These are phyloP conservation scores for Porites australiensis DNA, from an alignment of 64 coral and sea anemone genomes.

Conservation along the genomic window DNA sequence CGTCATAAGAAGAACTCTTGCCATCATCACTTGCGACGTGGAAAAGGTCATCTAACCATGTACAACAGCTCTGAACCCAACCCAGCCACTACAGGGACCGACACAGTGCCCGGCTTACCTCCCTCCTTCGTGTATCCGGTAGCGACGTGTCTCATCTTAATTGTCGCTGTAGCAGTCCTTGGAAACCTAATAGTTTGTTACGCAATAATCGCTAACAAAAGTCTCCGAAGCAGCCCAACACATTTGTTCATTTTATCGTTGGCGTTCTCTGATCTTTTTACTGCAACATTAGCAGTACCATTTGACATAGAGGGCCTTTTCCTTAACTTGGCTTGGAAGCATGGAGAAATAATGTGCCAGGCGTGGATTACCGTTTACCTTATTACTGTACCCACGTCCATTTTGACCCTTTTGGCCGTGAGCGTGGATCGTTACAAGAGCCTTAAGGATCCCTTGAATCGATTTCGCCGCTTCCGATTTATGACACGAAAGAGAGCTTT, in stretches of 20 bases:
- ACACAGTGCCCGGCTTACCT: neutral
- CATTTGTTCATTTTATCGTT: constrained; percentile 60
- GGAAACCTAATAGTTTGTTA: constrained; percentile 56
- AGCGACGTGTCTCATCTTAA: constrained; percentile 58
- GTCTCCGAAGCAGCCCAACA: constrained; percentile 47
- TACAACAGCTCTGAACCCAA: neutral
- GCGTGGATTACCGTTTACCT: constrained; percentile 83
- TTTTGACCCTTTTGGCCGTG: constrained; percentile 84
- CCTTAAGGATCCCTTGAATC: constrained; percentile 79
- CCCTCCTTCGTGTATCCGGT: constrained; percentile 57
- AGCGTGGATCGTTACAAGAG: constrained; percentile 92
- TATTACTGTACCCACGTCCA: constrained; percentile 83
- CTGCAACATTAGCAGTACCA: neutral
- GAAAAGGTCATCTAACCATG: neutral
- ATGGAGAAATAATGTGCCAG: constrained; percentile 70
- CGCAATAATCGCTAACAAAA: constrained; percentile 29
- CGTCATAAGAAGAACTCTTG: too few species aligned
- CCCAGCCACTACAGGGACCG: neutral
- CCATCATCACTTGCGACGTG: too few species aligned
- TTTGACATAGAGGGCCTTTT: constrained; percentile 75
- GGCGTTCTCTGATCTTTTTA: constrained; percentile 52
- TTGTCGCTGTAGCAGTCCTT: neutral
- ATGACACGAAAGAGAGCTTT: too few species aligned
- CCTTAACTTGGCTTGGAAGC: constrained; percentile 48
- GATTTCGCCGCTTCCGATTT: constrained; percentile 66